Base-by-base conservation (phyloP, 2,113 vertebrate genomes). In the Myocastor coypus region DNA sequence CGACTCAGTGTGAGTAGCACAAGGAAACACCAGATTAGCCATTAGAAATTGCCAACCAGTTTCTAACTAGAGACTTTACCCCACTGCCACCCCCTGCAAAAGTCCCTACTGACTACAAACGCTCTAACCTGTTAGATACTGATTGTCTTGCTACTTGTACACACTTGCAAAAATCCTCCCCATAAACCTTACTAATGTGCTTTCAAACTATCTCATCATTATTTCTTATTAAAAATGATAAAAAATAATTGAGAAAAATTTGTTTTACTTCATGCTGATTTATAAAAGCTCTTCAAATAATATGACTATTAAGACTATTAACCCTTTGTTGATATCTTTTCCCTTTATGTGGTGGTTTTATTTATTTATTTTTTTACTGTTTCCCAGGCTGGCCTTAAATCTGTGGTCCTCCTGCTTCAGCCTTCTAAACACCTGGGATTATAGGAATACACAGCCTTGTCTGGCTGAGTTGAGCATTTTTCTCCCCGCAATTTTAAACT, bases 191-290 rank as follows among this genome's bases (percentile, higher is more conserved):
- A 46, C 46, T 46, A 46, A 4, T 46, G 46, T 46, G 46, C 46
- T 46, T 46, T 46, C 5, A 46, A 46, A 46, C 5, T 46, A 8
- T 46, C 46, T 46, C 46, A 8, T 46, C 46, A 8, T 46, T 46
- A 46, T 46, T 46, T 46, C 46, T 46, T 46, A 46, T 46, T 46
- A 46, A 46, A 46, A 46, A 8, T 46, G 8, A 46, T 46, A 46
- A 46, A 46, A 46, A 46, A 46, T 4, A 46, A 46, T 8, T 46
- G 46, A 46, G 8, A 46, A 77, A 46, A 40, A 24, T n/a, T n/a
- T 66, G 50, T 30, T 81, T 87, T 81, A n/a, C 37, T 57, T 64
- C 64, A 93, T 94, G 87, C 5, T 88, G 77, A 96, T 63, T 92
- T 84, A 59, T 42, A 64, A 75, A 89, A 32, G 34, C 46, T 73